phyloP scores from a whole-genome alignment of 2,888 invertebrate genomes.

The Chromoteleia sp. region DNA sequence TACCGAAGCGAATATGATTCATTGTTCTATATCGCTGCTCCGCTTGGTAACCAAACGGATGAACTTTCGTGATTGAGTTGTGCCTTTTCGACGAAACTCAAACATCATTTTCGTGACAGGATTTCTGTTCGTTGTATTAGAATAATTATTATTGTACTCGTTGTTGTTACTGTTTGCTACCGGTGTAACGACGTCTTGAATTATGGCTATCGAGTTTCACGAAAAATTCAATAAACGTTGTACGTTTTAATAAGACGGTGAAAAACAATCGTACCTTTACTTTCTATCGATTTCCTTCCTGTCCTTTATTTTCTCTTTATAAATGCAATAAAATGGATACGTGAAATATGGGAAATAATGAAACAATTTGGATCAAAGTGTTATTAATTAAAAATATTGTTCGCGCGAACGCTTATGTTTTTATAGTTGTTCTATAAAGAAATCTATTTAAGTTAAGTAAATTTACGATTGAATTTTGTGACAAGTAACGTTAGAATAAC shows the following conservation, averaged over 20 bases:
- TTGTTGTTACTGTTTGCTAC: slow-evolving; percentile 5
- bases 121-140: slow-evolving; percentile 45
- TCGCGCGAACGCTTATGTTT: not conserved
- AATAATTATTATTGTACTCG: slow-evolving; percentile 34
- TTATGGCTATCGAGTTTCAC: slow-evolving; percentile 18
- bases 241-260: slow-evolving; percentile 14
- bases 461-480: not conserved
- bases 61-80: slow-evolving; percentile 66
- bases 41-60: slow-evolving; percentile 61
- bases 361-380: not conserved
- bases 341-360: not conserved
- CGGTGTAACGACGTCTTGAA: slow-evolving; percentile 24
- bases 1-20: slow-evolving; percentile 71
- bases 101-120: slow-evolving; percentile 50
- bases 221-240: not conserved
- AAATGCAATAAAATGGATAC: not conserved
- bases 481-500: slow-evolving; percentile 9
- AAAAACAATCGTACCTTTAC: slow-evolving; percentile 5
- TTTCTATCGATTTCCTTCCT: slow-evolving; percentile 24
- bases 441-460: slow-evolving; percentile 4
- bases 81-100: slow-evolving; percentile 56
- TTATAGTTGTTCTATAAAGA: not conserved
- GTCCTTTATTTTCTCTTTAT: slow-evolving; percentile 24
- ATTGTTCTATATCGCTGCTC: slow-evolving; percentile 72
- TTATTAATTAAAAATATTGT: slow-evolving; percentile 7